Conservation (phyloP, 2,797 vertebrate genomes). For the Lophotriccus pileatus region DNA sequence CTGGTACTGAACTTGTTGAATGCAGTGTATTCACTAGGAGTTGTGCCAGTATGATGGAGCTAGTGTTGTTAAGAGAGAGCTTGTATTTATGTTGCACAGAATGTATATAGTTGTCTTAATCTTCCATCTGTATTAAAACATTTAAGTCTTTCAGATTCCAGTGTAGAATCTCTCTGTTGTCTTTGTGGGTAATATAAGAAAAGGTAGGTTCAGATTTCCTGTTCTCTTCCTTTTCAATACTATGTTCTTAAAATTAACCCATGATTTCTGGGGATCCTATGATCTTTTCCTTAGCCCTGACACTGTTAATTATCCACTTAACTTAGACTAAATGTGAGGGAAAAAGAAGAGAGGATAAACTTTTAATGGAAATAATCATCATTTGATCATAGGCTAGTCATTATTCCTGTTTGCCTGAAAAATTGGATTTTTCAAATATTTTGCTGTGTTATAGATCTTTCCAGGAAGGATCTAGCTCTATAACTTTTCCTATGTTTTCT, state of each 20-base stretch:
- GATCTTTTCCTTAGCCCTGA: neutral
- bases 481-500: neutral
- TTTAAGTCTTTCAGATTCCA: neutral
- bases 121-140: conserved; percentile 12
- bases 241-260: neutral
- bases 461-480: neutral
- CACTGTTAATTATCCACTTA: neutral
- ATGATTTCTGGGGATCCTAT: neutral
- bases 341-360: neutral
- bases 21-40: neutral
- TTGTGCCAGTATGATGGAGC: neutral
- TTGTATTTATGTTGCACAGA: neutral
- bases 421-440: neutral
- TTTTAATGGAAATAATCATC: neutral
- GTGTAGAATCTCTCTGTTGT: neutral
- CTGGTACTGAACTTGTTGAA: neutral
- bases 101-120: conserved; percentile 12
- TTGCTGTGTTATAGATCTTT: neutral
- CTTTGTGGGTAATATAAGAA: neutral
- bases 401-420: neutral
- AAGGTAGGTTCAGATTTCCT: neutral
- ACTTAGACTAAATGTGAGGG: neutral
- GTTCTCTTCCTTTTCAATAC: neutral
- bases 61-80: neutral
- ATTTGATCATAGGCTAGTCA: neutral